Conservation (phyloP, 2,113 vertebrate genomes). For the Lampris megalopsis region DNA sequence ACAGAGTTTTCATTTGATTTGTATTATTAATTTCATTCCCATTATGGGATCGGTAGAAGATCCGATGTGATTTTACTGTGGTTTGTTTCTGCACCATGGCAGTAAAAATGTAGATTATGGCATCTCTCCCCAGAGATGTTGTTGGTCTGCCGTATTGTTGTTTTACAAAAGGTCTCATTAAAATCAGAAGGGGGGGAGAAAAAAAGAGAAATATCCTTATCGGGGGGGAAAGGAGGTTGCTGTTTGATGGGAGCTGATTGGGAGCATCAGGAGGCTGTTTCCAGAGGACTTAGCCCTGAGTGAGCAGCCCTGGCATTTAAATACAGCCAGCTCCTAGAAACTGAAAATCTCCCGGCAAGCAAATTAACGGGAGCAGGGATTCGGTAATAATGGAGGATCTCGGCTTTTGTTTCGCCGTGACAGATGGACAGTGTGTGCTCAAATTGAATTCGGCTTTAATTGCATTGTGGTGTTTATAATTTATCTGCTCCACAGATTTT, state of each 20-base stretch:
- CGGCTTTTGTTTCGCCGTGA: constrained; percentile 97
- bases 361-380: constrained; percentile 97
- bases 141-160: constrained; percentile 57
- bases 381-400: constrained; percentile 95
- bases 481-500: constrained; percentile 99
- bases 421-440: constrained; percentile 99
- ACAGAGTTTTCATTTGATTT: no score
- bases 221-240: constrained; percentile 75
- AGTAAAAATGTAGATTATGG: constrained; percentile 34
- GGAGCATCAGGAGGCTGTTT: constrained; percentile 95
- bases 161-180: constrained; percentile 63
- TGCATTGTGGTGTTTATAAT: constrained; percentile 99
- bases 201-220: constrained; percentile 37
- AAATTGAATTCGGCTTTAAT: constrained; percentile 99
- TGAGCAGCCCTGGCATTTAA: constrained; percentile 88
- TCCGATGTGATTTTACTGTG: constrained; percentile 1
- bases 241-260: constrained; percentile 94
- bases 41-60: neutral
- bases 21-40: no score
- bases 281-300: constrained; percentile 91
- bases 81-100: constrained; percentile 20
- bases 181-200: constrained; percentile 35
- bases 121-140: constrained; percentile 51
- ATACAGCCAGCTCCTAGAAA: constrained; percentile 93
- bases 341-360: constrained; percentile 95